Base-by-base conservation (phyloP, 2,797 vertebrate genomes). In the Decapterus maruadsi region DNA sequence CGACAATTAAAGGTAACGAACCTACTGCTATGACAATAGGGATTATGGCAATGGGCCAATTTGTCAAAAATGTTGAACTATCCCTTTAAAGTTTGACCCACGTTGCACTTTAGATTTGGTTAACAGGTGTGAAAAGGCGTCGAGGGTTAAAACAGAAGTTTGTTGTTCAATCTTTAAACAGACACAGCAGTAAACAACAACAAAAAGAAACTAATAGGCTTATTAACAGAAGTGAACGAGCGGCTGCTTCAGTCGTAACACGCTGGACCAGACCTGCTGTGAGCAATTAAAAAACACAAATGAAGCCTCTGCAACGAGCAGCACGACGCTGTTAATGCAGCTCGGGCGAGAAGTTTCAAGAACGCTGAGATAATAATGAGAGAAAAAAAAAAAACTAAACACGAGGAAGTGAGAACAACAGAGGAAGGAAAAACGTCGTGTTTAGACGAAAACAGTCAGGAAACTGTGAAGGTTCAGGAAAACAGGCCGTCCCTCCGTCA, bases 281-380 rank as follows among this genome's bases (percentile, higher is more conserved):
- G 51, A 40, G 69, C 13, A 31, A 19, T 42, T 58, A 29, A 58
- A 19, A 70, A 60, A 60, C 20, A 43, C 56, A 40, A 50, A 63
- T 36, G 6, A 20, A 26, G n/a, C n/a, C n/a, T 43, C 36, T 34
- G 26, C 29, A 54, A 29, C 10, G 48, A 50, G 13, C 29, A 16
- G 17, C 45, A 2, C 17, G 17, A 43, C 38, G 43, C 4, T 46
- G 16, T 34, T 26, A 57, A 57, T 31, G 40, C 22, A 40, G 29
- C 43, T 17, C 13, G 46, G 19, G 22, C 19, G 54, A 54, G 31
- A 31, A 43, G 8, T 22, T 63, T n/a, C 45, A 7, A 20, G 38
- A 34, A 45, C 8, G 40, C 10, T 42, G 57, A 20, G 22, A 20
- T n/a, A 31, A 29, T 6, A 50, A 12, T 6, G 50, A 56, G 20